Percentiles rank a stretch among this genome's conserved stretches.
phyloP scores from a whole-genome alignment of 2,113 vertebrate species.

The Grammomys surdaster region DNA sequence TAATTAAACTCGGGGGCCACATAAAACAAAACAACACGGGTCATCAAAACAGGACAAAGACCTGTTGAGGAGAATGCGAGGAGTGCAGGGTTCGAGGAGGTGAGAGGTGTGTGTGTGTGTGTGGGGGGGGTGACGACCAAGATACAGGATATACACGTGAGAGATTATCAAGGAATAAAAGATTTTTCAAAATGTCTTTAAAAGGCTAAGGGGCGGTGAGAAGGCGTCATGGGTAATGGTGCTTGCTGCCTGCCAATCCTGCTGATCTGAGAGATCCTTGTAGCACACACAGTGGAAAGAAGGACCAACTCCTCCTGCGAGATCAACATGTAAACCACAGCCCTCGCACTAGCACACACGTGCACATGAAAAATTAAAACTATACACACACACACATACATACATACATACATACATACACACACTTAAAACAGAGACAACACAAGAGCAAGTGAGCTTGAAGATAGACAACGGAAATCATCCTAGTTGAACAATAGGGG shows the following conservation, averaged over 20 bases:
- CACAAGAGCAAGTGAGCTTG: neutral
- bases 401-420: too few species aligned
- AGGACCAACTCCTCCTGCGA: neutral
- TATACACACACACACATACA: too few species aligned
- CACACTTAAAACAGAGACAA: neutral
- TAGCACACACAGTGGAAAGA: too few species aligned
- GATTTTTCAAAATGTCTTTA: neutral
- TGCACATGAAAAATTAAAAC: neutral
- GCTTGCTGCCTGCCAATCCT: neutral
- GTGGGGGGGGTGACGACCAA: neutral
- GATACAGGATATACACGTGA: neutral
- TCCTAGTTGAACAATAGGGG: neutral
- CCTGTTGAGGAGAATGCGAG: neutral
- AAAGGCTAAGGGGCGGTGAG: neutral
- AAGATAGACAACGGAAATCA: neutral
- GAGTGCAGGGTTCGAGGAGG: neutral
- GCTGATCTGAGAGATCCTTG: neutral
- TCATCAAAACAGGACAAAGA: neutral
- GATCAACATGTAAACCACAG: neutral
- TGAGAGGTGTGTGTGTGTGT: neutral
- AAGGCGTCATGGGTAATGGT: neutral
- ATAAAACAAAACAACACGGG: neutral
- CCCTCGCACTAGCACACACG: neutral
- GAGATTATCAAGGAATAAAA: neutral
- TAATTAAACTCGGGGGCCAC: neutral